Evolutionary conservation across 2,888 invertebrate species (phyloP).

Genomic region (Trissonchulus latispiculum): DNA sequence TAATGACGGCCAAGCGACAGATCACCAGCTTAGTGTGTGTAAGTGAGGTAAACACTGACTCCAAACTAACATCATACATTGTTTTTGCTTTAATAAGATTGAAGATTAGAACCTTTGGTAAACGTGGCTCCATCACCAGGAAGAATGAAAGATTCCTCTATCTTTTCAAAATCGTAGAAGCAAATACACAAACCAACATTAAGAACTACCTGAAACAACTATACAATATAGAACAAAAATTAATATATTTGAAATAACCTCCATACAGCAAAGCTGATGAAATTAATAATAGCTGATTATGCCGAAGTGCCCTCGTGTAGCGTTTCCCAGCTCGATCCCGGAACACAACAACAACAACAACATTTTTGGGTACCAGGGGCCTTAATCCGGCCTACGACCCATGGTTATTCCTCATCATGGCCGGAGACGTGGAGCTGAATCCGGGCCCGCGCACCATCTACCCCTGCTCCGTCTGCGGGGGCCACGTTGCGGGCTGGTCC

Average conservation of each 20-base stretch:
- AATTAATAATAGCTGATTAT: too few species aligned
- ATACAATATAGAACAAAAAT: too few species aligned
- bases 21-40: too few species aligned
- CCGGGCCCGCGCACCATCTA: background rate
- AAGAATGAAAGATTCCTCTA: constrained; percentile 82
- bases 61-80: too few species aligned
- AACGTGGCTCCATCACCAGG: constrained; percentile 92
- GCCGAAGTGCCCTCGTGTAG: too few species aligned
- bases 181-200: constrained; percentile 91
- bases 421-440: constrained; percentile 1
- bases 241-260: too few species aligned
- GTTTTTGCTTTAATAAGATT: too few species aligned
- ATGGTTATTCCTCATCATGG: background rate
- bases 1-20: too few species aligned
- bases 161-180: constrained; percentile 72
- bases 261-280: too few species aligned
- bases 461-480: background rate
- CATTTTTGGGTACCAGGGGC: constrained; percentile 9
- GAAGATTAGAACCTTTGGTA: constrained; percentile 65
- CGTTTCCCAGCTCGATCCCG: too few species aligned
- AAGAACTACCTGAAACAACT: constrained; percentile 62
- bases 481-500: background rate
- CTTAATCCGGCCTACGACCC: constrained; percentile 14
- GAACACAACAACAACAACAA: too few species aligned
- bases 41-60: too few species aligned